A percentile compares a stretch with the other conserved stretches of the same genome.
Conservation (phyloP, 1,140 invertebrate genomes). For the Globodera ellingtonae region DNA sequence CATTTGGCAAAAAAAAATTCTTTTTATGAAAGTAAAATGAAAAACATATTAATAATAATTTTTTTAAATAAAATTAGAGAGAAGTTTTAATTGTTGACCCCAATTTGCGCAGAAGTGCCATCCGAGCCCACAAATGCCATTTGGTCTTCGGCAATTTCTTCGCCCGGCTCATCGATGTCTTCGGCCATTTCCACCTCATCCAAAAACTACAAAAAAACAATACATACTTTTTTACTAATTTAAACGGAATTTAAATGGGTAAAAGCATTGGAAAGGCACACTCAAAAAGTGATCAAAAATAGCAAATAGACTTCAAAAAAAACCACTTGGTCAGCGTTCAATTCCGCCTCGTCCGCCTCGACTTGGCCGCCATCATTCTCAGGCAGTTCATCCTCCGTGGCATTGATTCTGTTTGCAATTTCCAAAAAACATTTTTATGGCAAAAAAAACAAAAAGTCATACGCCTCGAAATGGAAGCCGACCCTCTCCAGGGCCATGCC, state of each 20-base stretch:
- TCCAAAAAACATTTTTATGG: neutral
- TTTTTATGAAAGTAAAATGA: too few relatives aligned
- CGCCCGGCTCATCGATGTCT: conserved; percentile 9
- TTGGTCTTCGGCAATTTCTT: conserved; percentile 5
- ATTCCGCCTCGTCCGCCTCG: conserved; percentile 16
- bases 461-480: conserved; percentile 14
- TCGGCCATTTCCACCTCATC: conserved; percentile 27
- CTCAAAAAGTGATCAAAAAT: too few relatives aligned
- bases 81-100: neutral
- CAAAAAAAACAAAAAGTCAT: neutral
- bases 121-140: neutral
- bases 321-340: neutral
- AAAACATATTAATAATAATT: too few relatives aligned
- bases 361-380: neutral
- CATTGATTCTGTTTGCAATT: conserved; percentile 11
- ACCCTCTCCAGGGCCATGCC: neutral
- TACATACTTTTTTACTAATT: too few relatives aligned
- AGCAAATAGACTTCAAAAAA: too few relatives aligned
- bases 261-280: too few relatives aligned
- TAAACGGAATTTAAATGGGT: too few relatives aligned
- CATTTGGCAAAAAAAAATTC: neutral
- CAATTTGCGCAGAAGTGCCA: conserved; percentile 7
- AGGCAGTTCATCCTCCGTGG: neutral
- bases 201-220: conserved; percentile 2
- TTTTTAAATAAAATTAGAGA: too few relatives aligned